These are phyloP conservation scores for Rhodinocichla rosea DNA, from an alignment of 2,113 vertebrate species.

Conservation along the genomic window DNA sequence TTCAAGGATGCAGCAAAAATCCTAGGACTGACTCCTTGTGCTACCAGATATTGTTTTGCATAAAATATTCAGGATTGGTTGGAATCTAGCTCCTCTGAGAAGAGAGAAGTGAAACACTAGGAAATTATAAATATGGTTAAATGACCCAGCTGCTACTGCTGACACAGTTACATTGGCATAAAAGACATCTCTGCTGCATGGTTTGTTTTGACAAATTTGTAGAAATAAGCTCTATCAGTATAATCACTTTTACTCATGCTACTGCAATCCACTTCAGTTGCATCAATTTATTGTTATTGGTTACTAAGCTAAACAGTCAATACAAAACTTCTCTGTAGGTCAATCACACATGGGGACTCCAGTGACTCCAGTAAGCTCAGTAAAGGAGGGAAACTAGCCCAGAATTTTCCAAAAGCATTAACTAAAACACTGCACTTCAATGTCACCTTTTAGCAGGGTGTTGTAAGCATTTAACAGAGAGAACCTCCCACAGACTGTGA, in stretches of 20 bases:
- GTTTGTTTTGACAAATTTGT: constrained; percentile 11
- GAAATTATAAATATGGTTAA: not conserved
- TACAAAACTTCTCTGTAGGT: not conserved
- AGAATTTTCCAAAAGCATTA: not conserved
- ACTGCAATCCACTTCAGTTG: not conserved
- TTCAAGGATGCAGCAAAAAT: constrained; percentile 12
- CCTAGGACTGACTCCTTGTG: not conserved
- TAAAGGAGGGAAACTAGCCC: not conserved
- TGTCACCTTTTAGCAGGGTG: not conserved
- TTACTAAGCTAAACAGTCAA: not conserved
- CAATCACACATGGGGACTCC: not conserved
- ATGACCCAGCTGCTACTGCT: constrained; percentile 15
- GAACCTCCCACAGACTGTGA: not conserved
- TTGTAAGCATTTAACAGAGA: not conserved
- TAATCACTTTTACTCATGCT: not conserved
- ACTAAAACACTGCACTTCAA: not conserved
- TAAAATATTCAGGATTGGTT: not conserved
- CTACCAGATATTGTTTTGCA: not conserved
- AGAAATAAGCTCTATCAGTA: constrained; percentile 24
- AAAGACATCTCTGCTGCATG: not conserved
- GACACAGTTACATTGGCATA: not conserved
- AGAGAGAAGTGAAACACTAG: not conserved
- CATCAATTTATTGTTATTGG: not conserved
- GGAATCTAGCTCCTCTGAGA: not conserved
- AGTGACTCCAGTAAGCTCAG: not conserved